Evolutionary conservation across 2,113 vertebrate genomes (phyloP).

Genomic region (Martes martes): DNA sequence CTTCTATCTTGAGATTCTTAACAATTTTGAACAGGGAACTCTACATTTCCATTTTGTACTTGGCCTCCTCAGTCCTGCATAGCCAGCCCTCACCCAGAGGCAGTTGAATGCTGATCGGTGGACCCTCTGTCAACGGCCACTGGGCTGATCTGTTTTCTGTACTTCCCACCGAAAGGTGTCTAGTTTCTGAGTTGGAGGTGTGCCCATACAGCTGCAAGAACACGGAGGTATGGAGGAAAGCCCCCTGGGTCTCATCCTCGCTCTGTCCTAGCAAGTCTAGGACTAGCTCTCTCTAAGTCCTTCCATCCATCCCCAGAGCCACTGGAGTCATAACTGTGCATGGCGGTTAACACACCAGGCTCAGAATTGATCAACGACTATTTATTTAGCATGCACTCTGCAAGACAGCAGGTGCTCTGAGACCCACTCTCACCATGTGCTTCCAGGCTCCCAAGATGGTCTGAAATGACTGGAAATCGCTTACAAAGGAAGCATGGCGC

Average conservation of each 20-base stretch:
- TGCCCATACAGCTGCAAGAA: not conserved
- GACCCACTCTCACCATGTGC: not conserved
- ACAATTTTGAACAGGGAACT: not conserved
- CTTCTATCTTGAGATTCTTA: not conserved
- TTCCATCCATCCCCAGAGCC: not conserved
- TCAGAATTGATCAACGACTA: not conserved
- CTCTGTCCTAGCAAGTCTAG: not conserved
- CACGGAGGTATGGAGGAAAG: not conserved
- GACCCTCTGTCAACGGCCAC: not conserved
- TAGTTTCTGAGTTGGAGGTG: not conserved
- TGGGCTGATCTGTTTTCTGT: too few relatives aligned
- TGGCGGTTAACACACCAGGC: too few relatives aligned
- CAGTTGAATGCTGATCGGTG: not conserved
- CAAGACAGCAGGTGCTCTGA: not conserved
- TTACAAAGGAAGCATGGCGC: not conserved
- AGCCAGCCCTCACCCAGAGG: not conserved
- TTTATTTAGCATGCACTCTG: not conserved
- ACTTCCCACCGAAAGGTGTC: not conserved
- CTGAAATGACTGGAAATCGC: not conserved
- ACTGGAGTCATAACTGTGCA: too few relatives aligned
- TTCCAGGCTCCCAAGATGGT: not conserved
- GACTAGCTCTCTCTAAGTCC: not conserved
- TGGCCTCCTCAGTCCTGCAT: not conserved
- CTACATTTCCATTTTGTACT: not conserved
- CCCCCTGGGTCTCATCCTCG: not conserved